Base-by-base conservation (phyloP, 1,140 invertebrate genomes). In the Drosophila sturtevanti region DNA sequence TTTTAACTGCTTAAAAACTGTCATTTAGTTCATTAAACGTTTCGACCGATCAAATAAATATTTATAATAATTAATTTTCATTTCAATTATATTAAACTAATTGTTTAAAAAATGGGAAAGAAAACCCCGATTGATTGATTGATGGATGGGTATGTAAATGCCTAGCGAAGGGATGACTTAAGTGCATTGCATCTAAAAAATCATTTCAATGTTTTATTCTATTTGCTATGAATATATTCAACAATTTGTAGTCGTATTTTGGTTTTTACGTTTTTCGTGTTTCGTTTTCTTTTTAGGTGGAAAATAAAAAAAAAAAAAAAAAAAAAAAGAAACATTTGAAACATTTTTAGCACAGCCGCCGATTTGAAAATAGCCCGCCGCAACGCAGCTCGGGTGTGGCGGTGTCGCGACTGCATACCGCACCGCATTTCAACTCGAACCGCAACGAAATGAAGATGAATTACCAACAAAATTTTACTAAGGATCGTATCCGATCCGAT, bases 401-500 rank as follows among this genome's bases (percentile, higher is more conserved):
- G 64, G 78, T 76, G 78, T 81, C 69, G 81, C 56, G 76, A 65
- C 80, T 89, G 77, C 84, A 89, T 89, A 89, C 84, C 84, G 81
- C 84, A 77, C 63, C 67, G 84, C 85, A 89, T 89, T 89, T 89
- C 84, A 89, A 82, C 84, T 89, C 84, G 84, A 89, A 89, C 84
- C 85, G 84, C 84, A 89, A 89, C 85, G 84, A 89, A 89, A 89
- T 89, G 85, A 89, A 89, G 84, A 89, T 89, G 84, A 89, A 89
- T 89, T 89, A 89, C 85, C 84, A 85, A 84, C 79, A 58, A 71
- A 79, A 82, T 81, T 73, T 72, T 68, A 62, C 71, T 66, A 79
- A 68, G 79, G 74, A 72, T 68, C 44, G 55, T 34, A 71, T 51
- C 31, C 41, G 58, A 60, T 18, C 58, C 34, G 34, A 22, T 35